Base-by-base conservation (phyloP, 2,113 vertebrate species). In the Upupa epops region DNA sequence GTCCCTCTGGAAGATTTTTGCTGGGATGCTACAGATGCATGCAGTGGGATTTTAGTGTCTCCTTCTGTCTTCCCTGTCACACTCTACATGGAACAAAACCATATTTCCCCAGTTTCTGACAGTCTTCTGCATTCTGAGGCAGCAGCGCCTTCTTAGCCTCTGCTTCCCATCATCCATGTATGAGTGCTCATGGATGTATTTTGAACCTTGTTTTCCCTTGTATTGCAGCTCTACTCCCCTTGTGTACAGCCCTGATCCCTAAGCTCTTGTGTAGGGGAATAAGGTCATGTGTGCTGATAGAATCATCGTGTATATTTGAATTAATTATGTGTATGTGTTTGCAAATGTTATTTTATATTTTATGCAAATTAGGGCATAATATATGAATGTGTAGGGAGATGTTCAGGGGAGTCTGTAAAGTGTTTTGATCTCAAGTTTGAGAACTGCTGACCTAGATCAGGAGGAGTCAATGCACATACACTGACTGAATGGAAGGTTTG, bases 401-500 rank as follows among this genome's bases (percentile, higher is more conserved):
- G 32, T 49, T 84, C 32, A 29, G 85, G 59, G 59, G 15, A 11
- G 15, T 37, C 69, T 69, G 21, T 72, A 25, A 70, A 87, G 71
- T 87, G 46, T 92, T 93, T 42, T 87, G 71, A 76, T 65, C 37
- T 90, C 5, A 87, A 82, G 55, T 94, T 94, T 83, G 93, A 95
- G 89, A 96, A 91, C 87, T 96, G 95, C 93, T 96, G 94, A 89
- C 78, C 91, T 95, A 91, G 91, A 34, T 91, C 54, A 65, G 64
- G 89, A 70, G 72, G 90, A 89, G 55, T 82, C 88, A 83, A 82
- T 85, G 81, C 78, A 80, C 71, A 78, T 40, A 88, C 84, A 93
- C 86, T 88, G 84, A 54, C 80, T 80, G 59, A 92, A 87, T 83
- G 73, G 73, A 66, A 86, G 36, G 77, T 70, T 85, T 86, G 34